Percentiles rank a stretch among this genome's conserved stretches.
Evolutionary conservation across 2,888 invertebrate species (phyloP).

Genomic region (Noctua janthe): DNA sequence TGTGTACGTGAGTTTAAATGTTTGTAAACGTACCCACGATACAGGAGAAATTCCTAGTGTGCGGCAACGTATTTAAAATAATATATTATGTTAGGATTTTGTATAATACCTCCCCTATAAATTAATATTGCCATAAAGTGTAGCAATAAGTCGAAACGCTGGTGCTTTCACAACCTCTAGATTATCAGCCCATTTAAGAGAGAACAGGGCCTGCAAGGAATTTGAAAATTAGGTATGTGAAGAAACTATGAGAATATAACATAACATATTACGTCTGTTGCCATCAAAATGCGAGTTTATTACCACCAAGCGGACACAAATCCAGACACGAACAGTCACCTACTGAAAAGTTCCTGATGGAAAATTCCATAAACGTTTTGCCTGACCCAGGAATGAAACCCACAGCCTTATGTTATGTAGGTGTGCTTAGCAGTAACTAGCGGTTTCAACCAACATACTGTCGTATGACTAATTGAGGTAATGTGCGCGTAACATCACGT

Average conservation of each 20-base stretch:
- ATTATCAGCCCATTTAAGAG: not conserved
- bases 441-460: not conserved
- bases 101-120: not conserved
- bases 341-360: not conserved
- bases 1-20: no score
- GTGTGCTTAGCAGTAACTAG: not conserved
- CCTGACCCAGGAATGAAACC: not conserved
- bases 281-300: not conserved
- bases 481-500: not conserved
- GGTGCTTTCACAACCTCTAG: not conserved
- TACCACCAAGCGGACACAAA: not conserved
- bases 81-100: not conserved
- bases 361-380: not conserved
- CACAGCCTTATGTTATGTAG: not conserved
- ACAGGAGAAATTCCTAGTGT: no score
- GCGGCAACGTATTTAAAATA: no score
- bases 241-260: no score
- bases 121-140: not conserved
- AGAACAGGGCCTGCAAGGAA: no score
- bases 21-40: no score
- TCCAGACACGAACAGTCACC: not conserved
- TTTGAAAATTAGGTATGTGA: no score
- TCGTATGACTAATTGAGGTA: not conserved
- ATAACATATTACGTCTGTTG: not conserved
- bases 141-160: not conserved